Evolutionary conservation across 2,888 invertebrate species (phyloP), one percentile per base, ranked within the genome.

Genomic region (Ischnura elegans): DNA sequence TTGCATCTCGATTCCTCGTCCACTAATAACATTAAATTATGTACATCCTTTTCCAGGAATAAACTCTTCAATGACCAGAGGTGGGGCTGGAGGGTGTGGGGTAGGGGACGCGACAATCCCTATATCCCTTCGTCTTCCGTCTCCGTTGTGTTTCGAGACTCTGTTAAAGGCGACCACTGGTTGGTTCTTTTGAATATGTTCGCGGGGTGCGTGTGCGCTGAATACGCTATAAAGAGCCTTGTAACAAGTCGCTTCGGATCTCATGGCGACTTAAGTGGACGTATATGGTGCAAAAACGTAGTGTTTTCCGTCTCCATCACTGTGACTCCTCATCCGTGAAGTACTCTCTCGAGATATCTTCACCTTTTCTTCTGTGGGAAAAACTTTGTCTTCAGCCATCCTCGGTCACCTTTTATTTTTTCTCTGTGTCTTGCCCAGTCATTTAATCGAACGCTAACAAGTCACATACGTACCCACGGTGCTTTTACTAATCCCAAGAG

Each of bases 31-130:
- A 76, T 76, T 76, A 76, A 76, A 76, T 76, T 76, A 76, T 76
- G 76, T 76, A 76, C 76, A 76, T 76, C 76, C 76, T 76, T 76
- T 51, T 76, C 76, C 76, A 76, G 76, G 76, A 76, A 76, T 76
- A 76, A 76, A 76, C 10, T 76, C 76, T 76, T 76, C 76, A 76
- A 36, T 36, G 36, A 76, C 76, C 13, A 36, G 76, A 10, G 10
- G 3, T 1, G 10, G 61, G 61, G n/a, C 6, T 8, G 61, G 61
- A n/a, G 10, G 61, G 0, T n/a, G n/a, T 25, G 61, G 61, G n/a
- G 61, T 19, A 6, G 36, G 76, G 76, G 16, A 36, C 36, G 36
- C 36, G 29, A 1, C 13, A 76, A 36, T 36, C 76, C 36, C 76
- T 29, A 76, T 36, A 76, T 76, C 76, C 76, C 76, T 76, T 51